phyloP scores from a whole-genome alignment of 2,888 invertebrate genomes.

The Papilio gigon region DNA sequence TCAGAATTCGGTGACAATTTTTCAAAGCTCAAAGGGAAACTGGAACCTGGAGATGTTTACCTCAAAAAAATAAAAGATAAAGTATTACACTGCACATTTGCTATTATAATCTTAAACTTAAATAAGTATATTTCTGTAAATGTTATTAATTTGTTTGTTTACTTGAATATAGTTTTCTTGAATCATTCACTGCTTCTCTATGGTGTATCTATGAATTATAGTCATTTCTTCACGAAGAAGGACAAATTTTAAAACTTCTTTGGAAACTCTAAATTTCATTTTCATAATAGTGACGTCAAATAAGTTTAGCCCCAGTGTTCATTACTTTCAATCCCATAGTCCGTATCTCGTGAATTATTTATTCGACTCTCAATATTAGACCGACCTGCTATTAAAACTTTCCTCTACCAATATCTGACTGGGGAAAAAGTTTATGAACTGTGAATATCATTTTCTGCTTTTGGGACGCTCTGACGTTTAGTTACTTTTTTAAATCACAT shows the following conservation, averaged over 20 bases:
- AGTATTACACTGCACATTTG: too few relatives aligned
- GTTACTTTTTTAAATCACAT: not conserved
- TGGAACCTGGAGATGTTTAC: too few relatives aligned
- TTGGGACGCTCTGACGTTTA: not conserved
- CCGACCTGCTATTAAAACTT: constrained; percentile 17
- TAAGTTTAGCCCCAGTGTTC: constrained; percentile 4
- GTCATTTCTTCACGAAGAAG: too few relatives aligned
- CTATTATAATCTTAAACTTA: too few relatives aligned
- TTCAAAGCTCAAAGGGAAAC: not conserved
- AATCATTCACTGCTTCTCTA: not conserved
- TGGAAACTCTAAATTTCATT: not conserved
- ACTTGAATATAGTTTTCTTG: not conserved
- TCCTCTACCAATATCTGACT: constrained; percentile 10
- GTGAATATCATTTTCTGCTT: constrained; percentile 2
- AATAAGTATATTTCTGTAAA: too few relatives aligned
- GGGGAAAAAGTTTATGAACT: constrained; percentile 8
- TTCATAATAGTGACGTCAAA: constrained; percentile 4
- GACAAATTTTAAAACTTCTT: not conserved
- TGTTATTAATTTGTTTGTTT: too few relatives aligned
- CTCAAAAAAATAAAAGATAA: not conserved
- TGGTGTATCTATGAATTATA: too few relatives aligned
- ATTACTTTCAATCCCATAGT: constrained; percentile 3
- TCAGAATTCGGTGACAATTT: not conserved
- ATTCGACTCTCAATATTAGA: constrained; percentile 13
- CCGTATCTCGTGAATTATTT: constrained; percentile 15